Base-by-base conservation (phyloP, 2,113 vertebrate species). In the Tapirus terrestris region DNA sequence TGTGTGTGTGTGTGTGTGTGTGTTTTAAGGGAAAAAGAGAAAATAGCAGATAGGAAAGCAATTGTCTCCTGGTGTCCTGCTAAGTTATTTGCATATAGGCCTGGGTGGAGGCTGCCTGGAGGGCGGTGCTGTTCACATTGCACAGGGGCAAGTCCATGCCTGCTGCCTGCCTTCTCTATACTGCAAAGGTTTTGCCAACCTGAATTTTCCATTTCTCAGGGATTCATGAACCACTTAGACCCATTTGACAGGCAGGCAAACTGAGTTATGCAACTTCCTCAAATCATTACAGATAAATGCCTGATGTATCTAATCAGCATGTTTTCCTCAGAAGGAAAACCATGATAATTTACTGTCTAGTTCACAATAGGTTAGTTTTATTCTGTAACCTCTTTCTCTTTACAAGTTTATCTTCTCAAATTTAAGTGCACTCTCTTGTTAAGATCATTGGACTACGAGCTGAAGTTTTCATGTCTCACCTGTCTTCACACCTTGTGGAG, bases 11-110 rank as follows among this genome's bases (percentile, higher is more conserved):
- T 39, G 39, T 39, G 39, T 39, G 39, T 39, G 39, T 4, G 39
- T 48, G 7, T 48, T 48, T 48, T 76, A 75, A 10, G 29, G 33
- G 31, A 51, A 48, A 89, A 60, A 67, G 17, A 96, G 88, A 61
- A 72, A 58, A 63, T 25, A 17, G 96, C 88, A 94, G 94, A 97
- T 97, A 81, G 88, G 96, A 83, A 96, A 72, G 67, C n/a, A 89
- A 31, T 61, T 90, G 58, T 51, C 68, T 91, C 33, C 88, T 89
- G 89, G 36, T 89, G 60, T 82, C 68, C 36, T 43, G 39, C 87
- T 0, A 77, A 92, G 67, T 72, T 51, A 16, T 97, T 92, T 92
- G 75, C 36, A 8, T 39, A 79, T 8, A 53, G 89, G 36, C 25
- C 23, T 33, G 33, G 21, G 56, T 60, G 16, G 33, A 27, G 39